These are phyloP conservation scores for Rhyacophila evoluta DNA, from an alignment of 2,888 invertebrate species.

Conservation along the genomic window DNA sequence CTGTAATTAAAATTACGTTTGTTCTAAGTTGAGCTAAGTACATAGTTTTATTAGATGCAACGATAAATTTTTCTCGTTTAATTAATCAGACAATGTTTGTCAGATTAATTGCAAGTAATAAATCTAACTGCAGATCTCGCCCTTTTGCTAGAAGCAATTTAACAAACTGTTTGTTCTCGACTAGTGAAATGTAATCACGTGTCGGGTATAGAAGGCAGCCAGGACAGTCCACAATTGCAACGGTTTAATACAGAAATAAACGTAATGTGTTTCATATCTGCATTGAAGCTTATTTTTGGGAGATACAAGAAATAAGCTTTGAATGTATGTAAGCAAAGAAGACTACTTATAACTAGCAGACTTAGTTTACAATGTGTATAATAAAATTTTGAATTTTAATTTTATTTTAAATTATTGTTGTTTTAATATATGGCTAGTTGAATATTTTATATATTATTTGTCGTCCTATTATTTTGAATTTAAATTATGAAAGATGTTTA, in stretches of 20 bases:
- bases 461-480: too few species aligned
- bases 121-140: slow-evolving; percentile 43
- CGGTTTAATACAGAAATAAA: slow-evolving; percentile 42
- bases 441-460: too few species aligned
- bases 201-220: slow-evolving; percentile 37
- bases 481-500: too few species aligned
- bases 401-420: too few species aligned
- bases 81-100: slow-evolving; percentile 50
- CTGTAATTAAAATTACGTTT: too few species aligned
- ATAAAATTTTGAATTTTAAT: too few species aligned
- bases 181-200: slow-evolving; percentile 43
- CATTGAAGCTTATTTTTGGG: not conserved
- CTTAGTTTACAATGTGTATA: too few species aligned
- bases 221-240: slow-evolving; percentile 41
- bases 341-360: too few species aligned
- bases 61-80: slow-evolving; percentile 39
- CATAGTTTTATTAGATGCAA: slow-evolving; percentile 3
- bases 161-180: not conserved
- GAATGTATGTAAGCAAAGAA: too few species aligned
- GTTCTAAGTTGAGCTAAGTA: too few species aligned
- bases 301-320: too few species aligned
- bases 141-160: slow-evolving; percentile 33
- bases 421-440: too few species aligned
- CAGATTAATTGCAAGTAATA: slow-evolving; percentile 51
- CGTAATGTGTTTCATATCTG: slow-evolving; percentile 27